A percentile compares a stretch with the other conserved stretches of the same genome.
phyloP scores from a whole-genome alignment of 2,888 invertebrate genomes.

The Carabus problematicus region DNA sequence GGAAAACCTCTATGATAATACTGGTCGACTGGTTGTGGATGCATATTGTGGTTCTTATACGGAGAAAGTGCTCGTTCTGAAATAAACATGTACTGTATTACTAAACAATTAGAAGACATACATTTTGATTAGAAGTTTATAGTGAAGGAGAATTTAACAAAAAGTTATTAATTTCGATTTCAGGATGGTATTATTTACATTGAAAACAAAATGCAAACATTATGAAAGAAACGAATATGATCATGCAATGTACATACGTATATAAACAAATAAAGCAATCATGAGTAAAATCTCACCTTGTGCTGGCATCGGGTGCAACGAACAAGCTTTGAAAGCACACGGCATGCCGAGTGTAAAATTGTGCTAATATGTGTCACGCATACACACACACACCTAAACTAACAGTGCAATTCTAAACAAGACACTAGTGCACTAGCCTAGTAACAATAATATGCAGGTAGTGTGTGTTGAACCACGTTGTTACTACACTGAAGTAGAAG shows the following conservation, averaged over 20 bases:
- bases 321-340: conserved; percentile 32
- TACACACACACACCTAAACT: conserved; percentile 29
- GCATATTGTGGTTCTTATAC: conserved; percentile 52
- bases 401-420: conserved; percentile 9
- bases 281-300: conserved; percentile 29
- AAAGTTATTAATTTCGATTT: too few relatives aligned
- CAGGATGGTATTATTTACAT: too few relatives aligned
- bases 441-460: too few relatives aligned
- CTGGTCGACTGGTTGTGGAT: conserved; percentile 47
- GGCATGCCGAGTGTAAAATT: conserved; percentile 39
- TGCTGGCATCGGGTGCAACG: conserved; percentile 11
- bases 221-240: too few relatives aligned
- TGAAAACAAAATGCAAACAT: too few relatives aligned
- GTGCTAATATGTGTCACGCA: conserved; percentile 42
- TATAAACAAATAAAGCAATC: conserved; percentile 24
- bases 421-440: neutral
- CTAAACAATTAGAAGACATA: too few relatives aligned
- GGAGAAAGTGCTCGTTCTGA: conserved; percentile 57
- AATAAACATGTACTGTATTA: conserved; percentile 43
- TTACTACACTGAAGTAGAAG: too few relatives aligned
- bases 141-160: too few relatives aligned
- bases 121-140: too few relatives aligned
- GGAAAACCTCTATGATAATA: conserved; percentile 43
- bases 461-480: too few relatives aligned
- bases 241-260: neutral